Base-by-base conservation (phyloP, 2,797 vertebrate species). In the Typhlichthys eigenmanni region DNA sequence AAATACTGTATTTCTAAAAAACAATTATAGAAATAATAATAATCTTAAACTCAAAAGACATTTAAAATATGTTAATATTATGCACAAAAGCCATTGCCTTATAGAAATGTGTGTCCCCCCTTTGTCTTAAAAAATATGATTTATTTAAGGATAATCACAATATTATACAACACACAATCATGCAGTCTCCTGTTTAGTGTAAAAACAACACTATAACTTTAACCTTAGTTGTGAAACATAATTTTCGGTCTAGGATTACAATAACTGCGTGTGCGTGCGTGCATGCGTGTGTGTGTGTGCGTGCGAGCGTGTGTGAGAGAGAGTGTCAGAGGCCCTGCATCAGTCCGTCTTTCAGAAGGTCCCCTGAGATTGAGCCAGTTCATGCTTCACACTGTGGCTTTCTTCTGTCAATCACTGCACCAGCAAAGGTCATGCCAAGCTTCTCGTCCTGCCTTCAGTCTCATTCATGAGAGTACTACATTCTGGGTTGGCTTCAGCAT, bases 321-420 rank as follows among this genome's bases (percentile, higher is more conserved):
- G 46, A 47, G 9, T 29, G 5, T 38, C 80, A 72, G 68, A 17
- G 46, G 48, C 29, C 0, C 17, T 64, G 64, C 55, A 60, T 53
- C 50, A 74, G 71, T 54, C 69, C 61, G 63, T 79, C 66, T 61
- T 73, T 29, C 62, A 62, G 38, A 52, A 67, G 24, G 24, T 24
- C 24, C 24, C 24, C 24, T 24, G 24, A 80, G 82, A 71, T 64
- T 55, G 58, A 72, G 76, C 57, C 48, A 48, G 86, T 78, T 80
- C 83, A 77, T 73, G 67, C 82, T 76, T 80, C 75, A 75, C 62
- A 11, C 63, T 14, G 51, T 75, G 58, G 66, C 84, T 86, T 90
- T 89, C 83, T 84, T 90, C 80, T 84, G 86, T 85, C 89, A 87
- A 60, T 91, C 85, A 82, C 55, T 52, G 61, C 50, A 52, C 45